Conservation (phyloP, 1,140 invertebrate species). For the Pseudomyrmex dendroicus region DNA sequence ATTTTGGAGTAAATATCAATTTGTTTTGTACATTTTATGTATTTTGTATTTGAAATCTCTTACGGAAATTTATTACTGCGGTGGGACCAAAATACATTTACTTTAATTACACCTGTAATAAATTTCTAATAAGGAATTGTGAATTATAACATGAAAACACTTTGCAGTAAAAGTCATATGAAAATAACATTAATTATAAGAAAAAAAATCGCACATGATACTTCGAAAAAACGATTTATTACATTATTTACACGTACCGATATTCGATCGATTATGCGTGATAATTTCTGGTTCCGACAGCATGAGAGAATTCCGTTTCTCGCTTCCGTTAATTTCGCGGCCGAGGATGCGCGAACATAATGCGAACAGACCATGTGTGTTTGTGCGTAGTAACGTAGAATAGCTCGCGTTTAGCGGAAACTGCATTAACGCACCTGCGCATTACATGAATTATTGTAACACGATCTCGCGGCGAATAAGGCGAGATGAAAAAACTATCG, state of each 20-base stretch:
- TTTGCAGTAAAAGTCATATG: too few relatives aligned
- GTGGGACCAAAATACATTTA: too few relatives aligned
- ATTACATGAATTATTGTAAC: constrained; percentile 52
- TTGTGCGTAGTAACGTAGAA: constrained; percentile 21
- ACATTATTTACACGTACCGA: neutral
- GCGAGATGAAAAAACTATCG: neutral
- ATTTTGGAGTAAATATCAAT: too few relatives aligned
- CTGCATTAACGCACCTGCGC: constrained; percentile 46
- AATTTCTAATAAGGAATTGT: too few relatives aligned
- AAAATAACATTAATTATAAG: constrained; percentile 1
- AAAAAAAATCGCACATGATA: neutral
- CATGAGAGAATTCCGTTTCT: neutral
- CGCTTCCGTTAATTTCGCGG: constrained; percentile 33
- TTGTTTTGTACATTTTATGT: too few relatives aligned
- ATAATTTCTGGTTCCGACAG: neutral
- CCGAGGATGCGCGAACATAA: constrained; percentile 45
- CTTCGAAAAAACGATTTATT: neutral
- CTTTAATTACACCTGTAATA: too few relatives aligned
- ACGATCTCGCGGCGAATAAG: constrained; percentile 12
- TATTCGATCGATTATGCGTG: neutral
- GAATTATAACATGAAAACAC: too few relatives aligned
- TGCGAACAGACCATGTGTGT: constrained; percentile 43
- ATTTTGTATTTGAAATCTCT: too few relatives aligned
- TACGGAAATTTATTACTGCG: too few relatives aligned
- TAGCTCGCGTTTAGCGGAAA: constrained; percentile 36